Base-by-base conservation (phyloP, 2,888 invertebrate genomes). In the Parnassius glacialis region DNA sequence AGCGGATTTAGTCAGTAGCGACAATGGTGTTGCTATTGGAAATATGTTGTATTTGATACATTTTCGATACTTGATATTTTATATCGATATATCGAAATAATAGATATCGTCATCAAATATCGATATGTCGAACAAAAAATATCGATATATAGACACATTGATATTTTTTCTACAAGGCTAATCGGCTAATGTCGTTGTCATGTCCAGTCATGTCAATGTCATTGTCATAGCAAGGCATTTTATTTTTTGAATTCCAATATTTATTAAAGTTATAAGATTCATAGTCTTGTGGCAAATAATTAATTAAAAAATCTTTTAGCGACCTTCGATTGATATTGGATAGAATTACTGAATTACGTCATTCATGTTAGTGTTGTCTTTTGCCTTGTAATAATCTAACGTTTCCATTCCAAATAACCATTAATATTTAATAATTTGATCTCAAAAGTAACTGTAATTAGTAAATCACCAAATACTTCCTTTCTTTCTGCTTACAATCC, bases 321-420 rank as follows among this genome's bases (percentile, higher is more conserved):
- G 25, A 16, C 45, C 55, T 51, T 59, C 51, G 50, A 48, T 42
- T 52, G 55, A 44, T 52, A 55, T 52, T 55, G 59, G 51, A 55
- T 44, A 47, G 41, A 53, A 42, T 59, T 10, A 52, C 61, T 42
- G 41, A 53, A 42, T 59, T 10, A 52, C 61, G 16, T 52, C 16
- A 55, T 54, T 59, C 59, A 41, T 59, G 61, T 44, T 59, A 67
- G 66, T 66, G 54, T 59, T 47, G 43, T 20, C 56, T 45, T 58
- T 64, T 60, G 54, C 64, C 64, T 61, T 56, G 55, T 58, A 57
- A 55, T 2, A 43, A 57, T 9, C 9, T 44, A 44, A 41, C 54
- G 62, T 54, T 45, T 56, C n/a, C 34, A 25, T 10, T 42, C 0
- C 7, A 34, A 34, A 34, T 7, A 34, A 34, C 7, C 34, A 20